Evolutionary conservation across 2,888 invertebrate species (phyloP).

Genomic region (Argyra leucocephala): DNA sequence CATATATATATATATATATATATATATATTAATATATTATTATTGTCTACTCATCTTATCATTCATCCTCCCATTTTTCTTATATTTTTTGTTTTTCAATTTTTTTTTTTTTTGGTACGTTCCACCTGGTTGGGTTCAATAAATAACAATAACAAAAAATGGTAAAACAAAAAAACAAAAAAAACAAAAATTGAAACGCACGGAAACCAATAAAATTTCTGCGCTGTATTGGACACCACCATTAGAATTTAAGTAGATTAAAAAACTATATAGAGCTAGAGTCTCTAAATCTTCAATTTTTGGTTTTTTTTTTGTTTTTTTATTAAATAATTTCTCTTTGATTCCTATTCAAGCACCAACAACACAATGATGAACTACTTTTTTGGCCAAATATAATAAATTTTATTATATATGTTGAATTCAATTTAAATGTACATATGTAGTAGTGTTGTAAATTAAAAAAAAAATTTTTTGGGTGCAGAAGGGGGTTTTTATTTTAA

Average conservation of each 20-base stretch:
- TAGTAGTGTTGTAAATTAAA: background rate
- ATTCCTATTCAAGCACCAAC: too few species aligned
- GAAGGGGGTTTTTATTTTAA: background rate
- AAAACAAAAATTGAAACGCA: background rate
- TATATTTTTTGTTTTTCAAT: background rate
- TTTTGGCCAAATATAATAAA: background rate
- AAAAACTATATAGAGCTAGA: too few species aligned
- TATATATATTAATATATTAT: too few species aligned
- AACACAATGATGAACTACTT: background rate
- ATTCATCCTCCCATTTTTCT: background rate
- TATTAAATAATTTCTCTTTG: too few species aligned
- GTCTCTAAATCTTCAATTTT: too few species aligned
- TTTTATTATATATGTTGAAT: too few species aligned
- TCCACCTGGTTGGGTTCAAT: background rate
- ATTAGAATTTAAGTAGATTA: background rate
- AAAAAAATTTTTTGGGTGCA: background rate
- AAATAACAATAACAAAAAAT: background rate
- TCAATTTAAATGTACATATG: background rate
- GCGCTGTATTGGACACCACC: background rate
- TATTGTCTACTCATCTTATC: background rate
- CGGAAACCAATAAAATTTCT: background rate
- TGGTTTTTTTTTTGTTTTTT: too few species aligned
- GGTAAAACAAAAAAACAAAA: background rate
- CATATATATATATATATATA: too few species aligned
- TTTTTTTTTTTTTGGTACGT: background rate